Base-by-base conservation (phyloP, 2,888 invertebrate species). In the Dryobota labecula region DNA sequence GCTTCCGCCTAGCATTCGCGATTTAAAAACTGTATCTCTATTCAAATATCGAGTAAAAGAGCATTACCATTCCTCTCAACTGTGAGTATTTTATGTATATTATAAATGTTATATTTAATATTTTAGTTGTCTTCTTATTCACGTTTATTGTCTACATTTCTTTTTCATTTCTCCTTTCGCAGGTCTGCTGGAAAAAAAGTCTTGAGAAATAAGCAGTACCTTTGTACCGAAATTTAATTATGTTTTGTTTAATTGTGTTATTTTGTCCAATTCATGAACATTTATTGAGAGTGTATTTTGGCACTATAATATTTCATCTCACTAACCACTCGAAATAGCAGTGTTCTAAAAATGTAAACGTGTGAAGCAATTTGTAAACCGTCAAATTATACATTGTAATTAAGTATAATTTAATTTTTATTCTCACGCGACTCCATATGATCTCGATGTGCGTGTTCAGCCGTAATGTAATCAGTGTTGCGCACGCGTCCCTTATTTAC, bases 401-500 rank as follows among this genome's bases (percentile, higher is more conserved):
- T 76, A 78, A 76, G 76, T 64, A 76, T 79, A 79, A 82, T 82
- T 78, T 81, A 73, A 84, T 83, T 78, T 84, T 72, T 80, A 79
- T 80, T 66, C 53, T 74, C 82, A 80, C 69, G 83, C 92, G 84
- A 85, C 92, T 94, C 70, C 56, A 41, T 87, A 79, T 73, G 81
- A 73, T 88, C 70, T 86, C 87, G 60, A 64, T 88, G 90, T 92
- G 86, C 92, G 85, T 87, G 90, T 86, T 70, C 83, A 73, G 78
- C 88, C 74, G 89, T 92, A 93, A 93, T 92, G 92, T 92, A 93
- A 95, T 95, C 95, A 95, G 91, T 87, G 85, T 83, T 85, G 92
- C 91, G 92, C 94, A 92, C 92, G 94, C 92, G 93, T 87, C 90
- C 89, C 92, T 94, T 94, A 95, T 95, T 94, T 94, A 95, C 94